A percentile compares a stretch with the other conserved stretches of the same genome.
phyloP scores from a whole-genome alignment of 2,113 vertebrate species.

The Stigmatopora argus region DNA sequence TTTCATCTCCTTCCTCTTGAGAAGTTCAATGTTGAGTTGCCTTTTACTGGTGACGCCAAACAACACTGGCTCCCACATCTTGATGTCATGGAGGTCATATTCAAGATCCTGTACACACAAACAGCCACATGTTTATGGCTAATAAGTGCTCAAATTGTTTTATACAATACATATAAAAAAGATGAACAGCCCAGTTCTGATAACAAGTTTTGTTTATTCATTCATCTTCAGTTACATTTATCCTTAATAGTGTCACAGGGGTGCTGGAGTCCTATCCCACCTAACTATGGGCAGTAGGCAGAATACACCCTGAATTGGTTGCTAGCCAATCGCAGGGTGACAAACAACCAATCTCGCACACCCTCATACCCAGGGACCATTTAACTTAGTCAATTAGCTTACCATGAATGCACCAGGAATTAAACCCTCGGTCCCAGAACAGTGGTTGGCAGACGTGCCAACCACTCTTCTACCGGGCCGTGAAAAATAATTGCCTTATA shows the following conservation, averaged over 20 bases:
- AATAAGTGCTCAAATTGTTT: not conserved
- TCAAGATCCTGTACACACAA: slow-evolving; percentile 70
- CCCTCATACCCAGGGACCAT: too few relatives aligned
- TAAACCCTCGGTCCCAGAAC: too few relatives aligned
- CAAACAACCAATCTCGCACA: not conserved
- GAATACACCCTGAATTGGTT: not conserved
- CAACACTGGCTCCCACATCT: slow-evolving; percentile 78
- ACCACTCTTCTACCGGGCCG: not conserved
- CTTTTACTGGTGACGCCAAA: slow-evolving; percentile 26
- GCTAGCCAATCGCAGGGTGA: not conserved
- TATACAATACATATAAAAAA: not conserved
- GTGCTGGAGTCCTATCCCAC: too few relatives aligned
- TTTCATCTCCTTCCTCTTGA: slow-evolving; percentile 17
- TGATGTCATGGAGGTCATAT: slow-evolving; percentile 77
- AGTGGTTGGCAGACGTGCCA: too few relatives aligned
- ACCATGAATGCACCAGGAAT: too few relatives aligned
- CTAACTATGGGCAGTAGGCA: not conserved
- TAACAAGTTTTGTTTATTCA: too few relatives aligned
- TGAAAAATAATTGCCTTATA: not conserved
- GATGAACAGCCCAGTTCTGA: too few relatives aligned
- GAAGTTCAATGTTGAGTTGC: slow-evolving; percentile 19
- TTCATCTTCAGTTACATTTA: too few relatives aligned
- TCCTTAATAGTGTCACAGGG: too few relatives aligned
- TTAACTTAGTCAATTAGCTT: too few relatives aligned
- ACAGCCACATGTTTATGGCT: not conserved